Conservation (phyloP, 1,140 invertebrate genomes). For the Oryzaephilus surinamensis region DNA sequence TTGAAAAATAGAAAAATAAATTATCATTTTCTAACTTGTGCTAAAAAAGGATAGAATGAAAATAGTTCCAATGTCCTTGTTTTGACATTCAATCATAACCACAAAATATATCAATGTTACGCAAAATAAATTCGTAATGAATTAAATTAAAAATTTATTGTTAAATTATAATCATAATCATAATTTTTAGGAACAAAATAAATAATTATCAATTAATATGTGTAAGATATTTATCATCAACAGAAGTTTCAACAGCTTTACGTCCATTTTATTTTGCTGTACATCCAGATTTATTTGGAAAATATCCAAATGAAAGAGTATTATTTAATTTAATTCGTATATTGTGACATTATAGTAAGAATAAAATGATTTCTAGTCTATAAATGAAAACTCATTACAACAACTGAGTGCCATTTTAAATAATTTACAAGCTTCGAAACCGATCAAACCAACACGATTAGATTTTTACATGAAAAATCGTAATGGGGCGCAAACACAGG, state of each 20-base stretch:
- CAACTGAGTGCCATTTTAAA: constrained; percentile 75
- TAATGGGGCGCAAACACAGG: too few species aligned
- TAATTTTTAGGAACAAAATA: too few species aligned
- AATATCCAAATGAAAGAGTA: constrained; percentile 79
- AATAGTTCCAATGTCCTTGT: too few species aligned
- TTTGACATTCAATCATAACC: too few species aligned
- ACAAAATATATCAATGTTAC: too few species aligned
- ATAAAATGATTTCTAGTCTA: constrained; percentile 46
- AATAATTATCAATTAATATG: too few species aligned
- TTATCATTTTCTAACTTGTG: too few species aligned
- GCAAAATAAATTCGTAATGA: too few species aligned
- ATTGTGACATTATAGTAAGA: constrained; percentile 14
- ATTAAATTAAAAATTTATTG: too few species aligned
- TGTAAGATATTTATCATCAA: constrained; percentile 43
- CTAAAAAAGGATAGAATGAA: too few species aligned
- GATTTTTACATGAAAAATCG: constrained; percentile 66
- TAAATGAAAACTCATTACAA: constrained; percentile 87
- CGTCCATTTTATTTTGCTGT: constrained; percentile 91
- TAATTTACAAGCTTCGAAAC: constrained; percentile 52
- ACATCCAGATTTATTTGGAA: constrained; percentile 89
- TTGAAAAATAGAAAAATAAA: too few species aligned
- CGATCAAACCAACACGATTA: constrained; percentile 47
- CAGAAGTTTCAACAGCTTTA: constrained; percentile 77
- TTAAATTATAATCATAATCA: too few species aligned
- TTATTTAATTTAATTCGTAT: constrained; percentile 10